These are phyloP conservation scores for Carcina quercana DNA, from an alignment of 2,888 invertebrate genomes.

Conservation along the genomic window DNA sequence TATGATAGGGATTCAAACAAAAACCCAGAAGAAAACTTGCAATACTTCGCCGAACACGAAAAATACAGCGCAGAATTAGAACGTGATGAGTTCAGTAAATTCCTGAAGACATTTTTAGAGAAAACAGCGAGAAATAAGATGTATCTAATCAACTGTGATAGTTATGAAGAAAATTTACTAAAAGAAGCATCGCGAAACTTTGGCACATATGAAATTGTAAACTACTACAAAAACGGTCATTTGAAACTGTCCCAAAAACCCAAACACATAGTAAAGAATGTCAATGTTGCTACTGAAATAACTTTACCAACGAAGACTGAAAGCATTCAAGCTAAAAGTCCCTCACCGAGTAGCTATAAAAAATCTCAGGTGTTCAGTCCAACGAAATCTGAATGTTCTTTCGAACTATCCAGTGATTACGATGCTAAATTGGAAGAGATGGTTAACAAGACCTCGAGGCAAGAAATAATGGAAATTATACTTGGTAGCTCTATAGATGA, in stretches of 20 bases:
- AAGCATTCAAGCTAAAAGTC: not conserved
- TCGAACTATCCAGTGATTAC: slow-evolving; percentile 58
- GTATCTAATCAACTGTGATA: slow-evolving; percentile 53
- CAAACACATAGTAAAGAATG: slow-evolving; percentile 44
- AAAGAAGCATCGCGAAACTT: slow-evolving; percentile 40
- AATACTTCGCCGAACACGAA: slow-evolving; percentile 54
- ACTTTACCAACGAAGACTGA: slow-evolving; percentile 29
- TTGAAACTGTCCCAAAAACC: slow-evolving; percentile 33
- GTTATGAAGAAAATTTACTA: slow-evolving; percentile 50
- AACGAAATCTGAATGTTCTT: slow-evolving; percentile 60
- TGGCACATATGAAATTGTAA: slow-evolving; percentile 48
- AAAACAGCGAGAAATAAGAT: slow-evolving; percentile 30
- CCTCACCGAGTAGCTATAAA: slow-evolving; percentile 8
- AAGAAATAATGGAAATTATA: slow-evolving; percentile 69
- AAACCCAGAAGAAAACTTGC: slow-evolving; percentile 22
- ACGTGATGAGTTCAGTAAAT: slow-evolving; percentile 38
- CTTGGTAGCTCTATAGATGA: slow-evolving; percentile 49
- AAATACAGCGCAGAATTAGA: slow-evolving; percentile 49
- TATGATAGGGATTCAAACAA: not conserved
- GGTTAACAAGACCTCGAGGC: slow-evolving; percentile 58
- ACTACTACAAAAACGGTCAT: slow-evolving; percentile 54
- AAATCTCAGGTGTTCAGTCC: slow-evolving; percentile 43
- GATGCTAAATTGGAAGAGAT: slow-evolving; percentile 60
- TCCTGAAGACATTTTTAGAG: slow-evolving; percentile 36
- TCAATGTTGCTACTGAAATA: slow-evolving; percentile 45